A percentile compares a stretch with the other conserved stretches of the same genome.
Evolutionary conservation across 2,113 vertebrate genomes (phyloP).

Genomic region (Hippolais icterina): DNA sequence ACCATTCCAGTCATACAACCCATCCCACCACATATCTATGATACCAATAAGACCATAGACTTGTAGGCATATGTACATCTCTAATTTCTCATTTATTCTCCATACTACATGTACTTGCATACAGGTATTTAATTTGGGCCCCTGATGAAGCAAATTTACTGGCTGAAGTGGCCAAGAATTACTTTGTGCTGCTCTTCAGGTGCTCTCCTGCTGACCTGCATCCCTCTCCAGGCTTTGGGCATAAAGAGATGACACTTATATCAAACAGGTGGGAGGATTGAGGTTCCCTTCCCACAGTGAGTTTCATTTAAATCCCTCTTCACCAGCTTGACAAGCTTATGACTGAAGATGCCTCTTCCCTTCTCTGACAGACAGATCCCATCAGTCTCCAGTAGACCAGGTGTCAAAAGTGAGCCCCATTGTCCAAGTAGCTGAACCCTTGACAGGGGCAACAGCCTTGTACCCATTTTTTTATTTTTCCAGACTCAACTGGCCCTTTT

Average conservation of each 20-base stretch:
- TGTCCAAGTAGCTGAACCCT: background rate
- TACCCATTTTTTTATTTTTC: background rate
- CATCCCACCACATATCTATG: too few species aligned
- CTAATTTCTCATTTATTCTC: background rate
- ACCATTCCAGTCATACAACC: background rate
- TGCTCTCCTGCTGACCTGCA: background rate
- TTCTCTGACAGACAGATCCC: background rate
- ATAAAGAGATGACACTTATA: background rate
- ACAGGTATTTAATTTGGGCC: background rate
- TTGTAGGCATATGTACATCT: background rate
- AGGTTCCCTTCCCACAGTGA: background rate
- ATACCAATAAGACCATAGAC: background rate
- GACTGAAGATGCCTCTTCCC: rapidly evolving
- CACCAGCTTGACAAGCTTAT: background rate
- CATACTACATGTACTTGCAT: background rate
- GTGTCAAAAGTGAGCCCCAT: background rate
- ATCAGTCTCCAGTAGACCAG: background rate
- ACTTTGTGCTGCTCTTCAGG: background rate
- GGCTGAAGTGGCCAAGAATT: background rate
- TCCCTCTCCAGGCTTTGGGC: background rate
- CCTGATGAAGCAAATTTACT: background rate
- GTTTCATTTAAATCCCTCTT: background rate
- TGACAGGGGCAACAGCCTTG: background rate
- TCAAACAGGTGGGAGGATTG: background rate
- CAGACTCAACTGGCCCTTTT: background rate